These are phyloP conservation scores for Pseudobourletiella spinata DNA, from an alignment of 1,140 invertebrate genomes.

Conservation along the genomic window DNA sequence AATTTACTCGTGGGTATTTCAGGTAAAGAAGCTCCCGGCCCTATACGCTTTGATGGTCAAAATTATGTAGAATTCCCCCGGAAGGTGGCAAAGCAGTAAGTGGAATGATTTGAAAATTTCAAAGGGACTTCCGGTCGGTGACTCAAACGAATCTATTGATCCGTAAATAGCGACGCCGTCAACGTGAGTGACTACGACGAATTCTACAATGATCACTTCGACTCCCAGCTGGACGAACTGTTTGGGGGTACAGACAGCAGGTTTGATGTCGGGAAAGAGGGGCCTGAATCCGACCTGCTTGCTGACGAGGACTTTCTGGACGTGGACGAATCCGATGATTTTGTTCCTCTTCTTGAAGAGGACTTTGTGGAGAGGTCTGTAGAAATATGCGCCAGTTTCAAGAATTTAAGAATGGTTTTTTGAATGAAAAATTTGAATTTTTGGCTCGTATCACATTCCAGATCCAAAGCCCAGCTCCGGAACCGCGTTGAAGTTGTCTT, in stretches of 20 bases:
- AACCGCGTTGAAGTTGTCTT: slow-evolving; percentile 64
- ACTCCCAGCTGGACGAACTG: slow-evolving; percentile 36
- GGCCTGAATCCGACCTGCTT: slow-evolving; percentile 38
- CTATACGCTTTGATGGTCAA: slow-evolving; percentile 54
- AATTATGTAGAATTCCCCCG: slow-evolving; percentile 55
- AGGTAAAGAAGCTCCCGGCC: slow-evolving; percentile 45
- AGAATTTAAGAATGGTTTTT: too few relatives aligned
- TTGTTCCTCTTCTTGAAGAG: slow-evolving; percentile 27
- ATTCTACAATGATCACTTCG: slow-evolving; percentile 36
- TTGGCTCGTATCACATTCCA: too few relatives aligned
- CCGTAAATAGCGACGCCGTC: slow-evolving; percentile 37
- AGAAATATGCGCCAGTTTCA: too few relatives aligned
- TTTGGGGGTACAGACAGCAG: slow-evolving; percentile 41
- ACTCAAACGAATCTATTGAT: not conserved
- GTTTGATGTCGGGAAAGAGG: slow-evolving; percentile 42
- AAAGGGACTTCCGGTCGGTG: not conserved
- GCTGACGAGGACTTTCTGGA: slow-evolving; percentile 37
- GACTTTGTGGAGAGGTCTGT: slow-evolving; percentile 26
- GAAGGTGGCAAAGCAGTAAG: slow-evolving; percentile 51
- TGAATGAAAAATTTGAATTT: too few relatives aligned
- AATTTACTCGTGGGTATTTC: too few relatives aligned
- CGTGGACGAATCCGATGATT: slow-evolving; percentile 34
- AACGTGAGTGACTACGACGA: slow-evolving; percentile 38
- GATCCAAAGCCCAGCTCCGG: slow-evolving; percentile 50
- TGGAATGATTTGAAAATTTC: slow-evolving; percentile 14